Evolutionary conservation across 2,888 invertebrate genomes (phyloP).

Genomic region (Chalcosyrphus nemorum): DNA sequence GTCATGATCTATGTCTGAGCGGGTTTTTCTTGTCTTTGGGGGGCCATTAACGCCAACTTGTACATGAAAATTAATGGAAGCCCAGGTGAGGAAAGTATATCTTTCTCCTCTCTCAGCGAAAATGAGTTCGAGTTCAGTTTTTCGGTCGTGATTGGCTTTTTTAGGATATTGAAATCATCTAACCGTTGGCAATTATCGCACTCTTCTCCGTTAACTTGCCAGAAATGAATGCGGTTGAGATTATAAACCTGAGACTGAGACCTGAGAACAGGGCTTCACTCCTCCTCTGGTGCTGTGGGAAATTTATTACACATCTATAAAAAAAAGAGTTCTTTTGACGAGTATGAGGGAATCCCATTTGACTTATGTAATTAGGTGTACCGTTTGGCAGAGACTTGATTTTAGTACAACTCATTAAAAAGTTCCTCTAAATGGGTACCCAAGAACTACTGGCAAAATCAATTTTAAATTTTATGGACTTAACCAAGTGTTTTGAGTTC

Average conservation of each 20-base stretch:
- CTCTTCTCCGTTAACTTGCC: constrained; percentile 57
- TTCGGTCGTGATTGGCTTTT: constrained; percentile 65
- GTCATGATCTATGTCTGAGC: constrained; percentile 64
- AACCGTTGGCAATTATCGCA: constrained; percentile 66
- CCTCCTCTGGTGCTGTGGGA: constrained; percentile 48
- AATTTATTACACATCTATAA: constrained; percentile 51
- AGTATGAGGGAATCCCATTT: background rate
- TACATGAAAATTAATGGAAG: constrained; percentile 71
- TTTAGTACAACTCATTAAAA: too few species aligned
- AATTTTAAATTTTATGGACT: too few species aligned
- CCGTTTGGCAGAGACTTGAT: constrained; percentile 1
- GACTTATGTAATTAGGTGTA: background rate
- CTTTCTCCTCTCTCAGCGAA: constrained; percentile 37
- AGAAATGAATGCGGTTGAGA: constrained; percentile 38
- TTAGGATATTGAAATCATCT: constrained; percentile 60
- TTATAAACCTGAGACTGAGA: too few species aligned
- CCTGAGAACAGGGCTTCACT: constrained; percentile 49
- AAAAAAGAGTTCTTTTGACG: background rate
- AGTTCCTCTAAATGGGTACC: too few species aligned
- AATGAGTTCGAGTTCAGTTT: constrained; percentile 54
- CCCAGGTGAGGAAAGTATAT: constrained; percentile 60
- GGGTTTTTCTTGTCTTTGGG: constrained; percentile 64
- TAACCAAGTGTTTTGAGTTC: too few species aligned
- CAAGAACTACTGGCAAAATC: too few species aligned
- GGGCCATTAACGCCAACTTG: constrained; percentile 72